phyloP scores from a whole-genome alignment of 2,888 invertebrate species.

The Allacma fusca region DNA sequence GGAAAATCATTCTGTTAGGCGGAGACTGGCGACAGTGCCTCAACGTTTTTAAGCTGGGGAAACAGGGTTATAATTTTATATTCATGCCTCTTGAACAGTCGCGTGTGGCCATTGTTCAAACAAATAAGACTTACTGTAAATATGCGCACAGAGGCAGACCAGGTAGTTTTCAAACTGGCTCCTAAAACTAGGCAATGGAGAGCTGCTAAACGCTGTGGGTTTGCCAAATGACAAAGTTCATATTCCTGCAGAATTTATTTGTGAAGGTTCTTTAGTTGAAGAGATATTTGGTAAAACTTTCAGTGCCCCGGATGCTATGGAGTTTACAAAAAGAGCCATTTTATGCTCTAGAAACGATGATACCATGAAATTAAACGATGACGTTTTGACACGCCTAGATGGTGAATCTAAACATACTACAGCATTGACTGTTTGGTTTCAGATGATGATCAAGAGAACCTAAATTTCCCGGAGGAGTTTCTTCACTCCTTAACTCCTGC shows the following conservation, averaged over 20 bases:
- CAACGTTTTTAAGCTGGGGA: constrained; percentile 49
- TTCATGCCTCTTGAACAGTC: constrained; percentile 38
- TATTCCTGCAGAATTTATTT: background rate
- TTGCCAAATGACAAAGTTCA: background rate
- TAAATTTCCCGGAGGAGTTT: too few species aligned
- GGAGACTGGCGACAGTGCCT: constrained; percentile 55
- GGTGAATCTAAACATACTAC: constrained; percentile 24
- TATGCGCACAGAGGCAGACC: constrained; percentile 43
- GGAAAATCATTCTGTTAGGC: constrained; percentile 47
- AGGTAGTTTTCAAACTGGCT: constrained; percentile 28
- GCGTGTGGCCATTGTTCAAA: constrained; percentile 44
- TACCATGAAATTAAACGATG: constrained; percentile 42
- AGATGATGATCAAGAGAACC: constrained; percentile 19
- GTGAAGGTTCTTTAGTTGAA: background rate
- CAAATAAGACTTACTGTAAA: constrained; percentile 19
- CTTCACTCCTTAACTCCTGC: constrained; percentile 53
- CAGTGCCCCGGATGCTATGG: too few species aligned
- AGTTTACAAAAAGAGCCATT: constrained; percentile 28
- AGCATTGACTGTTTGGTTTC: constrained; percentile 14
- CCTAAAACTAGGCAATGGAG: constrained; percentile 43
- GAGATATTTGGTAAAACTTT: constrained; percentile 8
- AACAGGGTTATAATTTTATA: constrained; percentile 36
- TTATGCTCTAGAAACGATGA: constrained; percentile 37
- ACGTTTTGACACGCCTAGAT: background rate
- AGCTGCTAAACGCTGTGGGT: too few species aligned